Evolutionary conservation across 2,888 invertebrate genomes (phyloP), one percentile per base, ranked within the genome.

Genomic region (Morpho helenor): DNA sequence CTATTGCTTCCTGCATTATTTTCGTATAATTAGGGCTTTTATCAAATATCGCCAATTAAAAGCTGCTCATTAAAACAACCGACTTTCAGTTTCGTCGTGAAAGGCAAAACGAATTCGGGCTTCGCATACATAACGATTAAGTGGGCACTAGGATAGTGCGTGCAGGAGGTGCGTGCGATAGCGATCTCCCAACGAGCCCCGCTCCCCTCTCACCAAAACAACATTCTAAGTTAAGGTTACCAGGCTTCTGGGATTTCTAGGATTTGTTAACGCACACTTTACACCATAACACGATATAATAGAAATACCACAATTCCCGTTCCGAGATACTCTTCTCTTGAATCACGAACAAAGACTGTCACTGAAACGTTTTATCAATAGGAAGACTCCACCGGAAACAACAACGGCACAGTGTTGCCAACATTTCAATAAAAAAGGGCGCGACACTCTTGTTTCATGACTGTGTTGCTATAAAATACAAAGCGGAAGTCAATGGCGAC

Each of bases 161-260:
- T 88, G 89, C 87, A 83, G 75, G 82, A 83, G 83, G 87, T 88
- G 86, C 88, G 88, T 88, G 90, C 87, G 90, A 90, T 90, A 90
- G 89, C 85, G 87, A 90, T 90, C 90, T 84, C 74, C 79, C 79
- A 79, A 77, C 73, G 71, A 68, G 70, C 71, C 67, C 70, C 67
- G 70, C 72, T 66, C 67, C 64, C 62, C 79, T 72, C 79, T 73
- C 81, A 78, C 79, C 80, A 73, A 85, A 84, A 84, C 85, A 87
- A 85, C 85, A 85, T 86, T 85, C 85, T 82, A 47, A 42, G 23
- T 82, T 82, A n/a, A 42, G 47, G 54, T 54, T 23, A 23, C 54
- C 54, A 54, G 10, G 48, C 39, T 48, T 7, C 42, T 7, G 31
- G 10, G 42, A 43, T 10, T 48, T 43, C 9, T 8, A 8, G 54